A percentile compares a stretch with the other conserved stretches of the same genome.
Conservation (phyloP, 2,797 vertebrate genomes). For the Sebastes diaconus region DNA sequence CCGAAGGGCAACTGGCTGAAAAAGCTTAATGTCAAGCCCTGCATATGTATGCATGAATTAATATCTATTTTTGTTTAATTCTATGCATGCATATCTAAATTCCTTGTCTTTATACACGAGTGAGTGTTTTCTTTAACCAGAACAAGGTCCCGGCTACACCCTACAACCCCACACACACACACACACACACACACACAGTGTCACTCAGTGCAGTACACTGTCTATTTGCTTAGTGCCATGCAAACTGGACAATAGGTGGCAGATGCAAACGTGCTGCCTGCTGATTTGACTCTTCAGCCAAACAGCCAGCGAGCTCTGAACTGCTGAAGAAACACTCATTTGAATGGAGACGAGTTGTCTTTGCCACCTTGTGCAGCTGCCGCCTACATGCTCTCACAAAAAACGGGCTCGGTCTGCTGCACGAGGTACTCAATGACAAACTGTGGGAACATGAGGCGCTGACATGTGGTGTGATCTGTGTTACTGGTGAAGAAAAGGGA, state of each 20-base stretch:
- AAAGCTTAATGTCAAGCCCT: too few relatives aligned
- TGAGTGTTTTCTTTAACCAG: not conserved
- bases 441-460: slow-evolving; percentile 5
- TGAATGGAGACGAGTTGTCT: slow-evolving; percentile 48
- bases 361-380: slow-evolving; percentile 44
- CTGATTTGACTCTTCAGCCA: slow-evolving; percentile 56
- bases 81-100: not conserved
- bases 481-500: not conserved
- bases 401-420: not conserved
- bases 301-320: slow-evolving; percentile 35
- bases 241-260: slow-evolving; percentile 48
- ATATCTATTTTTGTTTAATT: not conserved
- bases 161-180: not conserved
- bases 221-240: slow-evolving; percentile 30
- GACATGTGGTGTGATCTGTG: not conserved
- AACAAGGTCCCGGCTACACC: not conserved
- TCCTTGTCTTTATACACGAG: not conserved
- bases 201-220: not conserved
- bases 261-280: slow-evolving; percentile 44
- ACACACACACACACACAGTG: not conserved
- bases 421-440: not conserved
- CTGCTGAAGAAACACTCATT: slow-evolving; percentile 53
- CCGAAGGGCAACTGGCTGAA: too few relatives aligned
- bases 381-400: not conserved
- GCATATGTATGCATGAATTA: not conserved